These are phyloP conservation scores for Pygocentrus nattereri DNA, from an alignment of 2,797 vertebrate species.

Conservation along the genomic window DNA sequence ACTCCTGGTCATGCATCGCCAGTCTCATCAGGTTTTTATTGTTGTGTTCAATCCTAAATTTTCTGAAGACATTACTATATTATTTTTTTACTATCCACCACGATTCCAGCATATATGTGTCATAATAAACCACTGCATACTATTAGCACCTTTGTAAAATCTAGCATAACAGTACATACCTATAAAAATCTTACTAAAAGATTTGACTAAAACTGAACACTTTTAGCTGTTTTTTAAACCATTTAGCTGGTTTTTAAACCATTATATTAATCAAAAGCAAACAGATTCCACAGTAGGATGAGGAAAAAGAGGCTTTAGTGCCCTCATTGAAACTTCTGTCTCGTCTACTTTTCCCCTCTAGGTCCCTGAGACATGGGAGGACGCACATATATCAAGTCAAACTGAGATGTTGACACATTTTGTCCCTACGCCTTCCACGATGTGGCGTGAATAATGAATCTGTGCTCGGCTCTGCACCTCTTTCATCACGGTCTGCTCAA, in stretches of 20 bases:
- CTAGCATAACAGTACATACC: no score
- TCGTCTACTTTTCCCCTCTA: constrained; percentile 24
- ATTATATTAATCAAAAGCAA: not conserved
- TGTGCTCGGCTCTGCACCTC: constrained; percentile 67
- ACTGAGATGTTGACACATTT: constrained; percentile 72
- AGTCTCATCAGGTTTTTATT: no score
- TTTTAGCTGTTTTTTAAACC: not conserved
- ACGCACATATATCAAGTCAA: constrained; percentile 56
- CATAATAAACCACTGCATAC: no score
- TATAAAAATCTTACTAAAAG: no score
- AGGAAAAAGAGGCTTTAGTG: not conserved
- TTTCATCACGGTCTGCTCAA: constrained; percentile 68
- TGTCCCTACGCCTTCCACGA: constrained; percentile 65
- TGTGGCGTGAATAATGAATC: constrained; percentile 77
- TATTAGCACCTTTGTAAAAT: no score
- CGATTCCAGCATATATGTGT: no score
- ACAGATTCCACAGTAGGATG: not conserved
- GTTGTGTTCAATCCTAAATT: no score
- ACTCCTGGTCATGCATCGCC: no score
- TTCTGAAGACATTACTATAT: no score
- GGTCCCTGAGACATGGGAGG: constrained; percentile 66
- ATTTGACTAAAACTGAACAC: no score
- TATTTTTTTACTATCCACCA: no score
- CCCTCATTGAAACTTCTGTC: constrained; percentile 24
- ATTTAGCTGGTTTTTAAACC: not conserved